These are phyloP conservation scores for Pachyramphus minor DNA, from an alignment of 2,113 vertebrate species.

Conservation along the genomic window DNA sequence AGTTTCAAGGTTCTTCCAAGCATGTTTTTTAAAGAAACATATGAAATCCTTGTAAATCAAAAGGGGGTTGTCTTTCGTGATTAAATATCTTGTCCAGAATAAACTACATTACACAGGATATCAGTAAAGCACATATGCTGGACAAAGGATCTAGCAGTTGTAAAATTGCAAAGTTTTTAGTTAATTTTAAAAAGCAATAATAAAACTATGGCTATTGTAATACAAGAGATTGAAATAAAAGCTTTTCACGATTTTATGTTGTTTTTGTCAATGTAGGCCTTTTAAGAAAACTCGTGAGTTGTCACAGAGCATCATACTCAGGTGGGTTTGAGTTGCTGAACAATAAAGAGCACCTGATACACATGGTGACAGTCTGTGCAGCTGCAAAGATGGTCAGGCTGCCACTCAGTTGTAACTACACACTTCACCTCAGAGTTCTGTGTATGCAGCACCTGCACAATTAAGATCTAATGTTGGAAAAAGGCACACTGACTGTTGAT, in stretches of 20 bases:
- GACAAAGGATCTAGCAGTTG: neutral
- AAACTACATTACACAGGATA: neutral
- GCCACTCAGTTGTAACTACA: no score
- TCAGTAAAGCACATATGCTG: neutral
- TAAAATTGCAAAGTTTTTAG: neutral
- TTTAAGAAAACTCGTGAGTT: neutral
- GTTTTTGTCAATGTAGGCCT: neutral
- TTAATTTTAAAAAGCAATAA: neutral
- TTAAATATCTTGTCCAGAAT: neutral
- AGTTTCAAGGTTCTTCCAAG: neutral
- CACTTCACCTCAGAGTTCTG: neutral
- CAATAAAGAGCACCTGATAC: neutral
- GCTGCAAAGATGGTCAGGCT: neutral
- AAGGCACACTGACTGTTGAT: neutral
- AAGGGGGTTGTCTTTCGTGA: neutral
- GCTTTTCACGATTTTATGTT: neutral
- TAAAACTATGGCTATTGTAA: neutral
- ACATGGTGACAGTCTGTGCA: neutral
- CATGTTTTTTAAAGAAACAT: neutral
- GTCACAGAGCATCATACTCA: neutral
- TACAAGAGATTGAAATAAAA: conserved; percentile 23
- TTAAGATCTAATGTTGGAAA: neutral
- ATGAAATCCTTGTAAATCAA: neutral
- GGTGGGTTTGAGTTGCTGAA: neutral
- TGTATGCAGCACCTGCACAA: neutral